These are phyloP conservation scores for Galendromus occidentalis DNA, from an alignment of 1,140 invertebrate species.

Conservation along the genomic window DNA sequence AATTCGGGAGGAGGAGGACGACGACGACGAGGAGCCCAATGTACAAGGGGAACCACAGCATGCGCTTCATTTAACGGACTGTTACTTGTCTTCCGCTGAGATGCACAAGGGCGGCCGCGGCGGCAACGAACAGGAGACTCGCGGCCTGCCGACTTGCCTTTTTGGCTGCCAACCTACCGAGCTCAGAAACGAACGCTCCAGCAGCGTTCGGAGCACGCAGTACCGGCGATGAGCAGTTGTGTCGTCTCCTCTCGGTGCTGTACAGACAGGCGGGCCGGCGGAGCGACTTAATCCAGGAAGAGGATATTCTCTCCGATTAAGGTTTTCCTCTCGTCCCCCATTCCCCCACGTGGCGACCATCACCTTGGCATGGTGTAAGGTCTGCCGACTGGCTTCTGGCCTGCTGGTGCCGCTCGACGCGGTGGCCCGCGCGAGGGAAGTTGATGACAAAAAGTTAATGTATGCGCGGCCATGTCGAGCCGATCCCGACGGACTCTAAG, in stretches of 20 bases:
- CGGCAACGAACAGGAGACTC: background rate
- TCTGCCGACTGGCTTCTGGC: too few relatives aligned
- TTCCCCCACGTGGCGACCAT: too few relatives aligned
- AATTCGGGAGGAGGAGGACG: too few relatives aligned
- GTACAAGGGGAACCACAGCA: too few relatives aligned
- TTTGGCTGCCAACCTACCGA: background rate
- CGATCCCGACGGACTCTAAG: background rate
- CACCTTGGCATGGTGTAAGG: too few relatives aligned
- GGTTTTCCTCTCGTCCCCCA: too few relatives aligned
- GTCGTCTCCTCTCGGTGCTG: too few relatives aligned
- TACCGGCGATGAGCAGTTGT: too few relatives aligned
- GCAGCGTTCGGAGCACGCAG: too few relatives aligned
- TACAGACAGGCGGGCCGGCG: too few relatives aligned
- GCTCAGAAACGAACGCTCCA: background rate
- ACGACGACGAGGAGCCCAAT: too few relatives aligned
- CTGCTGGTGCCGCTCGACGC: background rate
- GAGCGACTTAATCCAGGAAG: slow-evolving; percentile 1
- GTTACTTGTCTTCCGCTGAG: background rate
- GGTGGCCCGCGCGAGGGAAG: background rate
- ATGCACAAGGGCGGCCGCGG: background rate
- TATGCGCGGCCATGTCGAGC: slow-evolving; percentile 6
- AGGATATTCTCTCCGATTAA: slow-evolving; percentile 10
- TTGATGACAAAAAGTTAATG: slow-evolving; percentile 12
- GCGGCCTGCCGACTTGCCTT: background rate
- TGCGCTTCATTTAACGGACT: background rate